Evolutionary conservation across 1,140 invertebrate species (phyloP), one percentile per base, ranked within the genome.

Genomic region (Aphelenchoides avenae): DNA sequence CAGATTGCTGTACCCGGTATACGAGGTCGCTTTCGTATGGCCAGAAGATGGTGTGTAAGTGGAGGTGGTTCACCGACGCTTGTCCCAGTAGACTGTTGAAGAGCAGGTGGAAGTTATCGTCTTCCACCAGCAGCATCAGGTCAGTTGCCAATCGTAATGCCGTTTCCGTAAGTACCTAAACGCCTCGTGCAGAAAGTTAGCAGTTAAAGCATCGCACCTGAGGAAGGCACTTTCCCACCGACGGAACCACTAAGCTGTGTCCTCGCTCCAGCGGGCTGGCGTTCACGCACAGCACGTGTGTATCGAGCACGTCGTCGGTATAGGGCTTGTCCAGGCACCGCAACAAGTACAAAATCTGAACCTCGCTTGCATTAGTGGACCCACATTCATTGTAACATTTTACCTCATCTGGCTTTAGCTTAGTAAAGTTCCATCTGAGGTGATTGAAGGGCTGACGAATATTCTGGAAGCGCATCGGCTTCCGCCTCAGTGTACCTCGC

Each of bases 41-140:
- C 73, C 73, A 75, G 36, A 67, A 73, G n/a, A 77, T 30, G 15
- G 59, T 51, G 34, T 75, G 73, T 20, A 77, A 36, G 57, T 75
- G 73, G n/a, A 77, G 46, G 42, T 75, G 73, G 57, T 75, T 75
- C 5, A 75, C 75, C 6, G 68, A 73, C 1, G 73, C 73, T 34
- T 75, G 75, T n/a, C 69, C 73, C 7, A 75, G 48, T 5, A 75
- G 49, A 27, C 57, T 57, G 49, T 75, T 75, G 56, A 70, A 75
- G 11, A 75, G 56, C 26, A 75, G 42, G 40, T 76, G 64, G 51
- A 73, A 73, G 26, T 52, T 55, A 6, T 67, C 57, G 34, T 76
- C 70, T 7, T 66, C 57, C 7, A 73, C 56, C 11, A 75, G 47
- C 15, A 76, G 61, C 67, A 76, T 66, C 15, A 77, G 44, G 42